These are phyloP conservation scores for Hesperia comma DNA, from an alignment of 2,888 invertebrate species.

Conservation along the genomic window DNA sequence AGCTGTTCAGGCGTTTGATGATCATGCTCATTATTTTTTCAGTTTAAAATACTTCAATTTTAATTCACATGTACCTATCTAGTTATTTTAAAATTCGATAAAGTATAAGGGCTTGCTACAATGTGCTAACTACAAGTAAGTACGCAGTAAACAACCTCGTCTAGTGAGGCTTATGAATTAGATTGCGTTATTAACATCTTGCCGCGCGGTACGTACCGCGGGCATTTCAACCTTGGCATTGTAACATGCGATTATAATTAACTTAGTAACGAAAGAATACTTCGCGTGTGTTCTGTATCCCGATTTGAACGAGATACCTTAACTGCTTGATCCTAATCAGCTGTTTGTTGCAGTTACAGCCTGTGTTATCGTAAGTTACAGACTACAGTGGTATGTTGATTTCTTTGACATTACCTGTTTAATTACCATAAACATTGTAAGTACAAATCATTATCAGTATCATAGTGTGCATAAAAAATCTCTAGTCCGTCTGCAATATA, in stretches of 20 bases:
- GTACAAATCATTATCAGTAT: too few relatives aligned
- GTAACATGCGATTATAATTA: constrained; percentile 33
- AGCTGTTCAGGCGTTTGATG: too few relatives aligned
- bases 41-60: too few relatives aligned
- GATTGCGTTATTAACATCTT: constrained; percentile 14
- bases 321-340: constrained; percentile 23
- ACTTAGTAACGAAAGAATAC: constrained; percentile 20
- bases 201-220: neutral
- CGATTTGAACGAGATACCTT: constrained; percentile 6
- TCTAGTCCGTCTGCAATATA: too few relatives aligned
- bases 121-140: neutral
- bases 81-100: too few relatives aligned
- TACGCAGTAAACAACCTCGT: neutral
- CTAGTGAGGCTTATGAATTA: constrained; percentile 13
- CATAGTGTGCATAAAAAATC: too few relatives aligned
- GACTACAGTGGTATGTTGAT: neutral
- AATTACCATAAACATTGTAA: neutral
- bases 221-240: constrained; percentile 34
- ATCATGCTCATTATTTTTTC: too few relatives aligned
- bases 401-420: neutral
- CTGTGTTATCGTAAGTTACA: too few relatives aligned
- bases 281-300: constrained; percentile 15
- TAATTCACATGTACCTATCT: too few relatives aligned
- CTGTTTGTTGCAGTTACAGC: constrained; percentile 2
- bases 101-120: too few relatives aligned